Conservation (phyloP, 2,797 vertebrate genomes). For the Gymnothorax javanicus region DNA sequence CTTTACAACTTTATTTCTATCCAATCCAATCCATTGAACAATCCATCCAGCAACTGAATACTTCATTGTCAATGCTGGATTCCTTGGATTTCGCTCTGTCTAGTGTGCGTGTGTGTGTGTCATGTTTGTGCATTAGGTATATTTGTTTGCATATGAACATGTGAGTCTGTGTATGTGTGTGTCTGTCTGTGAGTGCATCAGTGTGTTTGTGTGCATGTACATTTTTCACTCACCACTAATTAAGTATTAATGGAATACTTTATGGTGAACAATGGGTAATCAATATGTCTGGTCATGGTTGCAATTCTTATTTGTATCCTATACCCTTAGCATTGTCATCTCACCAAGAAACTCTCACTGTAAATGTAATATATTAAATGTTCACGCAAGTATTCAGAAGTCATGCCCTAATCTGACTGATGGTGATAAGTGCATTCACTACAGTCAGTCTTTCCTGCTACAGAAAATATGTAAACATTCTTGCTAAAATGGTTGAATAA, state of each 20-base stretch:
- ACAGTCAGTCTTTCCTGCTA: not conserved
- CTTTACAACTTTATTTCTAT: not conserved
- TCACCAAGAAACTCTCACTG: not conserved
- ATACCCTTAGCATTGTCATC: not conserved
- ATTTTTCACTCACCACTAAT: conserved; percentile 2
- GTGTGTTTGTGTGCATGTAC: not conserved
- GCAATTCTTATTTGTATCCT: not conserved
- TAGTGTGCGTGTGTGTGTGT: not conserved
- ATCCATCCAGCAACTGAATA: not conserved
- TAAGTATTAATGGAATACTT: conserved; percentile 8
- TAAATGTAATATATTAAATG: not conserved
- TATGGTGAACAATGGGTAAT: not conserved
- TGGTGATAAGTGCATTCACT: not conserved
- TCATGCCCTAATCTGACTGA: not conserved
- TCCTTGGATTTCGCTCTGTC: not conserved
- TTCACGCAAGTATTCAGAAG: not conserved
- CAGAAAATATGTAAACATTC: not conserved
- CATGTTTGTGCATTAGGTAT: too few relatives aligned
- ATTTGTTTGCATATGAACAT: not conserved
- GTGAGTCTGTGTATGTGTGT: not conserved
- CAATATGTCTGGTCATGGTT: not conserved
- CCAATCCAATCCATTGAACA: not conserved
- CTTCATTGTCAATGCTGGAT: not conserved
- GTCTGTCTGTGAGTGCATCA: not conserved
- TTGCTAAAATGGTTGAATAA: not conserved